Conservation (phyloP, 2,113 vertebrate species). For the Chloebia gouldiae region DNA sequence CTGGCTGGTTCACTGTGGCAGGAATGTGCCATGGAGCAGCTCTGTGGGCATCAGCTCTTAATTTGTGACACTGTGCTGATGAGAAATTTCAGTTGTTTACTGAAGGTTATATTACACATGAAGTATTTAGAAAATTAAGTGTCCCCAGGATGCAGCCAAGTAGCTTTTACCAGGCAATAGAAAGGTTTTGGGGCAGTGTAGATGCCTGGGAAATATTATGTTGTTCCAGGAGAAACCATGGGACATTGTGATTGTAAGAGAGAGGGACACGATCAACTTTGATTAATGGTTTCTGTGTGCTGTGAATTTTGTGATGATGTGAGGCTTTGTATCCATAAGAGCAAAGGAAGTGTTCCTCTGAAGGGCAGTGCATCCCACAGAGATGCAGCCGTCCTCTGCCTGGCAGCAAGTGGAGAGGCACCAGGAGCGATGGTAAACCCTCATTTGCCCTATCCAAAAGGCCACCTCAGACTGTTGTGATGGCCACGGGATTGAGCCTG, state of each 20-base stretch:
- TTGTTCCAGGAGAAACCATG: constrained; percentile 15
- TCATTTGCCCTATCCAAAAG: neutral
- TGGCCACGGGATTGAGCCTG: fast-evolving
- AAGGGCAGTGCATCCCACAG: neutral
- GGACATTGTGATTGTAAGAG: neutral
- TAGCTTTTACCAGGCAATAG: neutral
- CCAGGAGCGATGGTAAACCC: neutral
- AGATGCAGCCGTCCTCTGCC: neutral
- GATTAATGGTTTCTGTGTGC: constrained; percentile 37
- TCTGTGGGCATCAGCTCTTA: neutral
- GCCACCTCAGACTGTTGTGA: neutral
- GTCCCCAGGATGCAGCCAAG: neutral
- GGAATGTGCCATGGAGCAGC: neutral
- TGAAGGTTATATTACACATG: neutral
- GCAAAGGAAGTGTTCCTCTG: neutral
- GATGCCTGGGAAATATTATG: neutral
- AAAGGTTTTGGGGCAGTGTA: neutral
- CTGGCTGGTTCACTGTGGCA: neutral
- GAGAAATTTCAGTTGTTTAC: constrained; percentile 32
- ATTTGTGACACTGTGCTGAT: neutral
- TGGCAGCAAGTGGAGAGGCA: constrained; percentile 2
- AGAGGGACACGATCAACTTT: constrained; percentile 15
- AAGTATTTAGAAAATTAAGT: constrained; percentile 6
- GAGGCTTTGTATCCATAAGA: neutral
- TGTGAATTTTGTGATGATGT: constrained; percentile 22